Base-by-base conservation (phyloP, 2,113 vertebrate species). In the Xyrauchen texanus region DNA sequence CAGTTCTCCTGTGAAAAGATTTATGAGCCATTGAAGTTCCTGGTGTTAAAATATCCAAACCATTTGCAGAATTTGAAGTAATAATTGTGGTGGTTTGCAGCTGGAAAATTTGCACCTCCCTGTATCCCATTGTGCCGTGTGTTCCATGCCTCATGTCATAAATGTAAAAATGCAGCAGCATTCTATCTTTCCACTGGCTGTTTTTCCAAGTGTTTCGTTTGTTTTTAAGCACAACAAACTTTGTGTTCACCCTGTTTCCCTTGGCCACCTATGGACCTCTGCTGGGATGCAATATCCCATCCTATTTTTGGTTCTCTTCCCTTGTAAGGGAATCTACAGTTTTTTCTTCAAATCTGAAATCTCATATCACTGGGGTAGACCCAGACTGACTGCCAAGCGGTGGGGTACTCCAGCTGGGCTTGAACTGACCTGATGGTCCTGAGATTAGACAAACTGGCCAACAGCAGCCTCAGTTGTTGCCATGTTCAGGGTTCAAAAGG, bases 171-270 rank as follows among this genome's bases (percentile, higher is more conserved):
- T 74, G 78, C 88, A 82, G 84, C 85, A 85, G 88, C 85, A 80
- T 82, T 85, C 87, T 81, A 86, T 78, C 87, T 82, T 85, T 57
- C 76, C 77, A 83, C 62, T 9, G 84, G 76, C 81, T 92, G 89
- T 91, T 92, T 89, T 91, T 90, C 82, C 89, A 90, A 89, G 88
- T 86, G 85, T 87, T 85, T 82, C 86, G 78, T 87, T 87, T 92
- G 88, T 92, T 91, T 93, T 92, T 69, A 91, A 86, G 90, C 88
- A 92, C 91, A 92, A 91, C 90, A 93, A 91, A 88, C 87, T 66
- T 88, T 87, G 88, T 84, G 89, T 89, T 88, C 82, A 85, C 76
- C 86, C 81, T 92, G 90, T 92, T 93, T 90, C 86, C 85, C 87
- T 93, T 93, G 92, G 92, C 91, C 78, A 64, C 81, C 63, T 34